Evolutionary conservation across 2,888 invertebrate species (phyloP).

Genomic region (Mimachlamys varia): DNA sequence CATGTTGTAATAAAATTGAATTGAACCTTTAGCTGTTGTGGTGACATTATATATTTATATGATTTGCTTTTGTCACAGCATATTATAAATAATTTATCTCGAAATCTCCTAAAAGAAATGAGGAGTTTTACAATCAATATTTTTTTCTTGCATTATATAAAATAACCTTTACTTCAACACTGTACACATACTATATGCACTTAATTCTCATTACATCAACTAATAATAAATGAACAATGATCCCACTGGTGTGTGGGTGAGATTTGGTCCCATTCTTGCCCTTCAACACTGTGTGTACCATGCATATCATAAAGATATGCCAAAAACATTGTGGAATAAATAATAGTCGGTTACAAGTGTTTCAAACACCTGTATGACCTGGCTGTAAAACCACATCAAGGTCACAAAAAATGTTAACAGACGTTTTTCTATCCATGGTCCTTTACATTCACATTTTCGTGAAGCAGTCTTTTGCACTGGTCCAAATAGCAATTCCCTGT

Average conservation of each 20-base stretch:
- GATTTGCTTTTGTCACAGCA: too few species aligned
- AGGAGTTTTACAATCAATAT: too few species aligned
- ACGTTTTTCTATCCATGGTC: neutral
- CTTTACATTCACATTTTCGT: slow-evolving; percentile 68
- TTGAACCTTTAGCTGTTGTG: too few species aligned
- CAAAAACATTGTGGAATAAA: neutral
- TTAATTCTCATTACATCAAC: too few species aligned
- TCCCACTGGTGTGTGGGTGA: neutral
- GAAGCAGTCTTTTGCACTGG: slow-evolving; percentile 77
- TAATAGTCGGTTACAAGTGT: neutral
- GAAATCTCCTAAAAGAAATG: too few species aligned
- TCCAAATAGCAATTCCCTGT: slow-evolving; percentile 78
- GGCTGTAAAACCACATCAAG: neutral
- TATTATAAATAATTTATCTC: too few species aligned
- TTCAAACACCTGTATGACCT: neutral
- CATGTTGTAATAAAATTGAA: too few species aligned
- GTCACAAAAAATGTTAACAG: neutral
- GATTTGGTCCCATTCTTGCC: neutral
- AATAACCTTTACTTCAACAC: too few species aligned
- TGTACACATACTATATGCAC: too few species aligned
- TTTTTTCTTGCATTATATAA: too few species aligned
- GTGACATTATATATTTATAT: too few species aligned
- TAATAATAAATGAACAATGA: too few species aligned
- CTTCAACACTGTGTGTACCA: neutral
- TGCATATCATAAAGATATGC: neutral